Base-by-base conservation (phyloP, 1,140 invertebrate species). In the Cepaea nemoralis region DNA sequence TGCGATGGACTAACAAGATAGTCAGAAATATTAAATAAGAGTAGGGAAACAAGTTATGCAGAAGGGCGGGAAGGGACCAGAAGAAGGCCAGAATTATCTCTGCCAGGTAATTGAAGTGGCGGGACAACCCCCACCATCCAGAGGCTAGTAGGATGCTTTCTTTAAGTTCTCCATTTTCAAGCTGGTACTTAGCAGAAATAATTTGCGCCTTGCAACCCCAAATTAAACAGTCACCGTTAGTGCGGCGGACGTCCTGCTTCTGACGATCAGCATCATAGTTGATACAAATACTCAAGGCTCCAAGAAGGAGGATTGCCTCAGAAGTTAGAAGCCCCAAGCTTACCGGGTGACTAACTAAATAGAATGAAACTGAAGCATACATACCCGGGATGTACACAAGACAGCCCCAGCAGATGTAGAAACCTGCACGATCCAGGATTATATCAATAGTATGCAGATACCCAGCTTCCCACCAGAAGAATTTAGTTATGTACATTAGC, bases 361-460 rank as follows among this genome's bases (percentile, higher is more conserved):
- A 94, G 79, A 93, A 91, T 33, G 92, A 92, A 16, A 91, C 87
- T 35, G 92, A 92, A 0, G 94, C 92, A 85, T 94, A 94, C 16
- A 94, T 91, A 2, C 89, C 86, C 0, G 94, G 93, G 0, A 94
- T 90, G 85, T 90, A 94, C 0, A 92, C 92, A 10, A 94, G 86
- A 85, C 93, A 94, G 59, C 93, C 94, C 88, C 88, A 90, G 82
- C 93, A 94, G 55, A 94, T 92, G 86, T 94, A 94, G 86, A 92
- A 94, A 0, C 94, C 94, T 66, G 94, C 93, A 70, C 93, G 86
- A 86, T 94, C 94, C 35, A 93, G 81, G 73, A 93, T 94, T 50
- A 94, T 94, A 83, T 94, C 94, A 37, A 94, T 91, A 24, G 94
- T 94, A 74, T 91, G 89, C 89, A 94, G 93, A 86, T 94, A 94